A percentile compares a stretch with the other conserved stretches of the same genome.
Conservation (phyloP, 2,888 invertebrate species). For the Chirona hameri region DNA sequence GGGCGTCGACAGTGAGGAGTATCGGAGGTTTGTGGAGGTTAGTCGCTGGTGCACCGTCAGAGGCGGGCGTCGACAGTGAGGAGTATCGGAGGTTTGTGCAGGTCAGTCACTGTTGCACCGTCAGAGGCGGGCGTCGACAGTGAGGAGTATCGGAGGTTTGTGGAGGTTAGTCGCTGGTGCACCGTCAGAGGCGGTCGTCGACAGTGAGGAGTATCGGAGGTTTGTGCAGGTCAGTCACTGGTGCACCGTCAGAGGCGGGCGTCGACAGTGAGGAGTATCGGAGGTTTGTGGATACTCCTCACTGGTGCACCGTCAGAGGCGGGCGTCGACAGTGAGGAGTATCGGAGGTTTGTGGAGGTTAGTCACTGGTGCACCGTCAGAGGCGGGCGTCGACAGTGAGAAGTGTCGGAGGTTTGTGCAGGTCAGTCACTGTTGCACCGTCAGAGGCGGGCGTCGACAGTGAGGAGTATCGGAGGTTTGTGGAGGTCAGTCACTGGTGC, state of each 20-base stretch:
- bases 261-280: constrained; percentile 65
- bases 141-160: constrained; percentile 63
- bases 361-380: no score
- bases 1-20: constrained; percentile 65
- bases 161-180: no score
- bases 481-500: no score
- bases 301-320: no score
- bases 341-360: constrained; percentile 61
- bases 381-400: constrained; percentile 64
- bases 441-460: constrained; percentile 67
- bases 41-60: no score
- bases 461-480: constrained; percentile 63
- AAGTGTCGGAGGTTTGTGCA: constrained; percentile 64
- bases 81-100: constrained; percentile 64
- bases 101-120: no score
- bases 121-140: constrained; percentile 67
- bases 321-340: constrained; percentile 65
- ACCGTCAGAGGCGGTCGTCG: constrained; percentile 67
- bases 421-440: no score
- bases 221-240: no score
- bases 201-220: constrained; percentile 63
- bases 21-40: constrained; percentile 61
- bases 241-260: constrained; percentile 71
- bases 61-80: constrained; percentile 64
- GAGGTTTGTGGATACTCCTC: constrained; percentile 61